phyloP scores from a whole-genome alignment of 2,113 vertebrate genomes.

The Oenanthe melanoleuca region DNA sequence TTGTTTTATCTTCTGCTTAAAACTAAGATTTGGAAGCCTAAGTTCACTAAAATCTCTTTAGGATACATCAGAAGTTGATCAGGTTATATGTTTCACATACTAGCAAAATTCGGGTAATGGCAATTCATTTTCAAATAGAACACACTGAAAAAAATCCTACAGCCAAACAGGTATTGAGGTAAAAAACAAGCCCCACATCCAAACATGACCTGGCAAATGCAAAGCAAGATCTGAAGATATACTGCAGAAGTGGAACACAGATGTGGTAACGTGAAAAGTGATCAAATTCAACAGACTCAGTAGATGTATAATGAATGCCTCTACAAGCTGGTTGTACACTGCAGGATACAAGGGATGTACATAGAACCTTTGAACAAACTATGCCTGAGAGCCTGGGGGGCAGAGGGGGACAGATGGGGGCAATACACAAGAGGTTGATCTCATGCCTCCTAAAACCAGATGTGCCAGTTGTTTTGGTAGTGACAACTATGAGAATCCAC shows the following conservation, averaged over 20 bases:
- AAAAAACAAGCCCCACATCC: neutral
- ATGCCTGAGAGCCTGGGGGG: neutral
- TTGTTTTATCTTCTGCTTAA: neutral
- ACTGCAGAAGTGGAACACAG: neutral
- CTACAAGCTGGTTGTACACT: neutral
- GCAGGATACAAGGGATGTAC: neutral
- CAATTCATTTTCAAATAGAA: neutral
- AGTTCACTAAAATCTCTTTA: neutral
- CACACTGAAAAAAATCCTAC: neutral
- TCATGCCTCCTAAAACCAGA: neutral
- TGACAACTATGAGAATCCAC: neutral
- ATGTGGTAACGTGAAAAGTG: neutral
- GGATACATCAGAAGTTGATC: neutral
- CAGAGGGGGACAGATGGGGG: accelerated
- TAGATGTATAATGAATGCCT: neutral
- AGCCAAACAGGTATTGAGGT: neutral
- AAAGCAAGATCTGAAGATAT: neutral
- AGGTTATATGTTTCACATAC: neutral
- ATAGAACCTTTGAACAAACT: neutral
- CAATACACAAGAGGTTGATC: neutral
- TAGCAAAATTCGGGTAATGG: neutral
- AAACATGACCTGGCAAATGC: neutral
- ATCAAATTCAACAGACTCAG: neutral
- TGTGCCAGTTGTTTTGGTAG: neutral
- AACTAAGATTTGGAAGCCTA: neutral